Evolutionary conservation across 2,888 invertebrate genomes (phyloP), one percentile per base, ranked within the genome.

Genomic region (Cremastinae sp.): DNA sequence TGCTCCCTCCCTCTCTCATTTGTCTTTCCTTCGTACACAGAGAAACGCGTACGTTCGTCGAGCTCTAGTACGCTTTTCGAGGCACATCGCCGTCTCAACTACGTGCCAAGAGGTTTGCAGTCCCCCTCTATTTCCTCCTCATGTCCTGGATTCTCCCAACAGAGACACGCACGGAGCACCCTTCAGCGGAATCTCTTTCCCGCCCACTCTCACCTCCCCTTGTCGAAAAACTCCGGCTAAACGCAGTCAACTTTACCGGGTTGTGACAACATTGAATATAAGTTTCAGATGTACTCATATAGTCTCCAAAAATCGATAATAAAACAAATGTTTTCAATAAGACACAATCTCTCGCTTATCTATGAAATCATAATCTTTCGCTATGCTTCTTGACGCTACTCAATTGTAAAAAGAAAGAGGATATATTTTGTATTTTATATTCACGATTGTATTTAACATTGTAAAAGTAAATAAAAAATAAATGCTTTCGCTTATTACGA

Each of bases 21-120:
- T 12, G 9, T 37, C 8, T 4, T 35, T 9, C 1, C 28, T 35
- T 3, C 3, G 14, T 16, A 3, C 22, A 35, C 43, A 35, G n/a
- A 51, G 16, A 49, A 16, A n/a, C 14, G 35, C 9, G 28, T 49
- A n/a, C n/a, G 49, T 37, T n/a, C 5, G 22, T 18, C 9, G 1
- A 35, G 16, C 45, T 56, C 45, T 51, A 43, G 28, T 43, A 16
- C 10, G 7, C 14, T 43, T 61, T 69, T 53, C 20, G 43, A 61
- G 61, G 59, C 53, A 64, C 70, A 53, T 64, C 68, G 72, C 56
- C 66, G 62, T 14, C 35, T 64, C 76, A 73, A 37, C 69, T 64
- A 58, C 73, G 76, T 76, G 58, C 73, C 76, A 53, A 69, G 53
- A 58, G 45, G 20, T 35, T 1, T 0, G 2, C 37, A 35, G 41